Percentiles rank a stretch among this genome's conserved stretches.
phyloP scores from a whole-genome alignment of 2,113 vertebrate genomes.

The Brienomyrus longianalis region DNA sequence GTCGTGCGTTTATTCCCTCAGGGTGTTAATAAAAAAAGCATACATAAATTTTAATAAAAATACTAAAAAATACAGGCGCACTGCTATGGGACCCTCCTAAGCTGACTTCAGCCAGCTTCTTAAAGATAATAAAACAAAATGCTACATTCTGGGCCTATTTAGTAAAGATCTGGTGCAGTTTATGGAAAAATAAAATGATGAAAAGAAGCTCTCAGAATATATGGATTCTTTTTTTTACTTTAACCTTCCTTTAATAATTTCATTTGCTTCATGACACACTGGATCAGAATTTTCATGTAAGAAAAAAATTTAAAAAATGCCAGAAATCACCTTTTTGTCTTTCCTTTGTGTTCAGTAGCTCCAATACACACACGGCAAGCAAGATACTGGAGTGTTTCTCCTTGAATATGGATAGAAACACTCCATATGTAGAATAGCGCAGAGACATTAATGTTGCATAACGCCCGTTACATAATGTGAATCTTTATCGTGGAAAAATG shows the following conservation, averaged over 20 bases:
- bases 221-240: not conserved
- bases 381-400: constrained; percentile 42
- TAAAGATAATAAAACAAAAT: not conserved
- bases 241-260: not conserved
- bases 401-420: constrained; percentile 41
- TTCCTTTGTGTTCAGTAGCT: constrained; percentile 45
- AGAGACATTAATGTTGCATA: constrained; percentile 42
- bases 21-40: not conserved
- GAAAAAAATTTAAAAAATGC: constrained; percentile 18
- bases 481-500: constrained; percentile 60
- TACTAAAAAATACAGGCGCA: not conserved
- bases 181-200: not conserved
- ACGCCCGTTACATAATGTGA: constrained; percentile 59
- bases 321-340: constrained; percentile 75
- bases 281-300: not conserved
- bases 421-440: constrained; percentile 33
- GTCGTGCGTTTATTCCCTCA: not conserved
- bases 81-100: not conserved
- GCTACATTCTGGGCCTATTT: not conserved
- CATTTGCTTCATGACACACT: not conserved
- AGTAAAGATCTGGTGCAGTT: not conserved
- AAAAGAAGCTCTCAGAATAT: not conserved
- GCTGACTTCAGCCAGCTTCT: not conserved
- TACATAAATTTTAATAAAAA: not conserved
- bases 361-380: not conserved